Evolutionary conservation across 2,888 invertebrate genomes (phyloP), one percentile per base, ranked within the genome.

Genomic region (Hesperia comma): DNA sequence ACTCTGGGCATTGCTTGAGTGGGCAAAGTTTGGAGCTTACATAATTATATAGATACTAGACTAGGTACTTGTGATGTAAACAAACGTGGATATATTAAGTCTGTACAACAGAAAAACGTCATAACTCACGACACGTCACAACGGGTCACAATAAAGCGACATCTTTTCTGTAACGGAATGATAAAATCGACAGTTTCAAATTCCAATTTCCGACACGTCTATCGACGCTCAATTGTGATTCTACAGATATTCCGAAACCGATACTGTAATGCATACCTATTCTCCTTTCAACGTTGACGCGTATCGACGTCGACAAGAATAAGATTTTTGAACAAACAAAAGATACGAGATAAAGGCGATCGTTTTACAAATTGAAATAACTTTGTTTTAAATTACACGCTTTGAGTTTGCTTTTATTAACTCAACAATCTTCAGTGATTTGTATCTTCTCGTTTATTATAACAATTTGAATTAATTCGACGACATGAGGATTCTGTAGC

Each of bases 101-200:
- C 19, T 19, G 10, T 10, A 19, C 19, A 17, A 12, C 49, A 49
- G 10, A 49, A 49, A 49, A 43, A n/a, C n/a, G n/a, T n/a, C n/a
- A n/a, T n/a, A 26, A 2, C 3, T 26, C 26, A 26, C 26, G 5
- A 54, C 15, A 15, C 33, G 54, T 54, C 26, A 37, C 37, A 37
- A 37, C 37, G 33, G 32, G 10, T 57, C 46, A 41, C 60, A 60
- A 33, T 32, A 60, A 57, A n/a, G n/a, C 46, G 32, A 7, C 15
- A 15, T 41, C 6, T 46, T 33, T 33, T 32, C 21, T 60, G n/a
- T 26, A n/a, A 53, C 14, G 15, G 17, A 43, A 61, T 46, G 46
- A 61, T 61, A 61, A 49, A 33, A 49, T 61, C 49, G 33, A 49
- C 49, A 32, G 60, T 60, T 49, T 58, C 49, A 61, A 60, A 61